Base-by-base conservation (phyloP, 2,797 vertebrate species). In the Echiichthys vipera region DNA sequence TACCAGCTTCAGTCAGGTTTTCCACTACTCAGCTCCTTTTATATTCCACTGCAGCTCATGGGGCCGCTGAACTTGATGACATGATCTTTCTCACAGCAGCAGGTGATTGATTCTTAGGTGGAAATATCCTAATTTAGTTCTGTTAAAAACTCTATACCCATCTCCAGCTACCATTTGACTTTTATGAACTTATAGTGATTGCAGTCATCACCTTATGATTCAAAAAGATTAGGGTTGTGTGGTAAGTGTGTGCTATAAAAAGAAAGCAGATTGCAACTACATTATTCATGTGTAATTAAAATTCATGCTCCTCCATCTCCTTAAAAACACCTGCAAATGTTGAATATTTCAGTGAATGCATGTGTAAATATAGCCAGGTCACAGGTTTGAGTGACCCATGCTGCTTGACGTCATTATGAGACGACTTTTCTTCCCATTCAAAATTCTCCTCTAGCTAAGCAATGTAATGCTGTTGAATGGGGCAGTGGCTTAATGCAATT, bases 241-340 rank as follows among this genome's bases (percentile, higher is more conserved):
- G 54, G 55, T 51, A 39, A 32, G 24, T 68, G 47, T 73, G 53
- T 36, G 58, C 69, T 72, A 36, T 79, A 82, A 71, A 78, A 55
- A 71, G 67, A 63, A 49, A 61, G 50, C 71, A 82, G 80, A 74
- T 65, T 84, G 70, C 39, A 5, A 62, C 22, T 90, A 37, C 62
- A 89, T 88, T 86, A 88, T 89, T 90, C 59, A 91, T 78, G 4
- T 53, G 13, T 42, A 76, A 83, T 91, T 85, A 84, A 87, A 88
- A 91, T 87, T 84, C 40, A 84, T 88, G 75, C 53, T 25, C 7
- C 32, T 66, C 42, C 56, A 78, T 85, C 69, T 80, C 53, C 58
- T 15, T 34, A 54, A 78, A n/a, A 80, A 70, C 63, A 84, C 83
- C 70, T 87, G 61, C 83, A 75, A 70, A 75, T 74, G 46, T 63